These are phyloP conservation scores for Copidosoma aretas DNA, from an alignment of 2,888 invertebrate genomes.

Conservation along the genomic window DNA sequence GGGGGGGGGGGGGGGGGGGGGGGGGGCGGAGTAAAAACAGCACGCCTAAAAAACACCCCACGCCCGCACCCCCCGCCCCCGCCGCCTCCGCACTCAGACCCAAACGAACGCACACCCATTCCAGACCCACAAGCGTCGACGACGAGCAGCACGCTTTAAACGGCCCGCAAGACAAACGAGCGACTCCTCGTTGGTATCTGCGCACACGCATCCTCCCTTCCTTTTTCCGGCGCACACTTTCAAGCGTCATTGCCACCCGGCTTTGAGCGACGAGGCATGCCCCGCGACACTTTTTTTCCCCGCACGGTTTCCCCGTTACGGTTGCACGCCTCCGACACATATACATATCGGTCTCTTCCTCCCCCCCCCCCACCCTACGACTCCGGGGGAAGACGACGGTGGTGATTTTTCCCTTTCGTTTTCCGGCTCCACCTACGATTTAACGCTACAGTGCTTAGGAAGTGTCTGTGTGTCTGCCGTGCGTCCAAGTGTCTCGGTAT, in stretches of 20 bases:
- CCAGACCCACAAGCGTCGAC: too few relatives aligned
- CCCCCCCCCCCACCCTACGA: not conserved
- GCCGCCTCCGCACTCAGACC: too few relatives aligned
- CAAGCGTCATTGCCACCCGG: constrained; percentile 56
- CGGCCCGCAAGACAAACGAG: constrained; percentile 56
- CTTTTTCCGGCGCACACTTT: constrained; percentile 48
- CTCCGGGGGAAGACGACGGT: not conserved
- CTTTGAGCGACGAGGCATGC: constrained; percentile 48
- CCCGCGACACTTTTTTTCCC: not conserved
- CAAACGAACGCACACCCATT: constrained; percentile 31
- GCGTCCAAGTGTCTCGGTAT: too few relatives aligned
- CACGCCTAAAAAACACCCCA: too few relatives aligned
- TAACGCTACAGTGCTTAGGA: not conserved
- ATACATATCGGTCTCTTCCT: not conserved
- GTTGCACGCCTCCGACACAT: not conserved
- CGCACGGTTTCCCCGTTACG: not conserved
- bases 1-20: too few relatives aligned
- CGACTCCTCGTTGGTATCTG: constrained; percentile 38
- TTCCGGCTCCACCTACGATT: constrained; percentile 19
- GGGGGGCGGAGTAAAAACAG: too few relatives aligned
- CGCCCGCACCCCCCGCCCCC: too few relatives aligned
- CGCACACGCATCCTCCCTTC: constrained; percentile 29
- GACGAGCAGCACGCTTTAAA: constrained; percentile 51
- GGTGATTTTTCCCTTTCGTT: not conserved
- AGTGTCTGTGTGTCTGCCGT: too few relatives aligned